Evolutionary conservation across 2,888 invertebrate genomes (phyloP).

Genomic region (Scelioninae gen. 1): DNA sequence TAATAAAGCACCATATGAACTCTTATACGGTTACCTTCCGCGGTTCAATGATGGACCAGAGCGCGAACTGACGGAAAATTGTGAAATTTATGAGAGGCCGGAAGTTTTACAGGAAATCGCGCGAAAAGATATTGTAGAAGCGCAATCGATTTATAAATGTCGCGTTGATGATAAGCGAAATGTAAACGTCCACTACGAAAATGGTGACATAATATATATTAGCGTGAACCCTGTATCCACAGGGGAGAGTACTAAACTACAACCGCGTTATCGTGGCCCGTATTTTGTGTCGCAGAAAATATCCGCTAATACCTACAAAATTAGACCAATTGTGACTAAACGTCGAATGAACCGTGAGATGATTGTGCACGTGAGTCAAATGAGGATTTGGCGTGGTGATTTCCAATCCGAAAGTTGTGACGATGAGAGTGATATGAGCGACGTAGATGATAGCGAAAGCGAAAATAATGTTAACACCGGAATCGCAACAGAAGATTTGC

Average conservation of each 20-base stretch:
- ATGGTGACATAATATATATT: slow-evolving; percentile 28
- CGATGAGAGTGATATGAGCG: too few relatives aligned
- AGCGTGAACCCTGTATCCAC: not conserved
- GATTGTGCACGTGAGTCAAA: slow-evolving; percentile 10
- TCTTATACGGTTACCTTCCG: not conserved
- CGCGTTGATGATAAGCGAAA: too few relatives aligned
- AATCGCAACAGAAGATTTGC: too few relatives aligned
- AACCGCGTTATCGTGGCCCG: slow-evolving; percentile 31
- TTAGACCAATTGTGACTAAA: not conserved
- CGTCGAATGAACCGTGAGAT: not conserved
- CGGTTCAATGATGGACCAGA: not conserved
- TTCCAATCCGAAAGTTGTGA: too few relatives aligned
- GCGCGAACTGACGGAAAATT: too few relatives aligned
- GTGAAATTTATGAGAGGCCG: too few relatives aligned
- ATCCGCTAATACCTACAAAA: slow-evolving; percentile 35
- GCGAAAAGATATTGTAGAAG: too few relatives aligned
- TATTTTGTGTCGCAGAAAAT: slow-evolving; percentile 21
- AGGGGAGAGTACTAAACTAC: not conserved
- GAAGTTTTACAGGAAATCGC: too few relatives aligned
- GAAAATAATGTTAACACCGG: too few relatives aligned
- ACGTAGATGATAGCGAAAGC: too few relatives aligned
- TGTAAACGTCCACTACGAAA: not conserved
- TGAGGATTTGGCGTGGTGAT: not conserved
- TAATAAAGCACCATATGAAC: not conserved
- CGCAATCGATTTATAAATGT: too few relatives aligned